Percentiles rank a stretch among this genome's conserved stretches.
phyloP scores from a whole-genome alignment of 2,113 vertebrate species.

The Phyllostomus discolor region DNA sequence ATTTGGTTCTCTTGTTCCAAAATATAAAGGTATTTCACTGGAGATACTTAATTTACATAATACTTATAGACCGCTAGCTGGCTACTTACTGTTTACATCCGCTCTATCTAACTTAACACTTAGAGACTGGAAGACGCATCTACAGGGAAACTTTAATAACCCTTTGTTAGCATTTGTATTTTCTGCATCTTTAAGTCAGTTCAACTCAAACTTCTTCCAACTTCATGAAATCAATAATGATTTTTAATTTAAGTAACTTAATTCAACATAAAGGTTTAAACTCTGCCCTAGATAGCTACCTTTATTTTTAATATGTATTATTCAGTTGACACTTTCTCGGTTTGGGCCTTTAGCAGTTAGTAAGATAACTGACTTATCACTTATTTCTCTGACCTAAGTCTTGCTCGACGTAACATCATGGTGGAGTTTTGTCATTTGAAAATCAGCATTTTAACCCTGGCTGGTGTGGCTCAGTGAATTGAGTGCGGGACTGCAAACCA shows the following conservation, averaged over 20 bases:
- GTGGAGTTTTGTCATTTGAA: slow-evolving; percentile 35
- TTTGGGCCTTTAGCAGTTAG: slow-evolving; percentile 74
- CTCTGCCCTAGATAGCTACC: slow-evolving; percentile 15
- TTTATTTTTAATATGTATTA: slow-evolving; percentile 59
- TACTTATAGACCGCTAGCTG: slow-evolving; percentile 34
- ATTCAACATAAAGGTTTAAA: not conserved
- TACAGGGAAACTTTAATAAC: slow-evolving; percentile 38
- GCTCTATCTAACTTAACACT: slow-evolving; percentile 30
- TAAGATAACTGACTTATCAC: slow-evolving; percentile 58
- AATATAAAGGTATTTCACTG: slow-evolving; percentile 43
- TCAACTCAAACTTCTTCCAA: slow-evolving; percentile 32
- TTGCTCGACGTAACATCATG: not conserved
- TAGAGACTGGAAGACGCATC: slow-evolving; percentile 27
- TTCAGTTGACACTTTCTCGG: slow-evolving; percentile 39
- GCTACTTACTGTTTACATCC: slow-evolving; percentile 28
- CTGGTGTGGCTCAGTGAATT: no score
- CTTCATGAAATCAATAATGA: slow-evolving; percentile 9
- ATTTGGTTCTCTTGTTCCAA: slow-evolving; percentile 37
- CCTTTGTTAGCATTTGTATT: slow-evolving; percentile 50
- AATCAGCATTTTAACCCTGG: no score
- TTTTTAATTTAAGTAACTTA: slow-evolving; percentile 42
- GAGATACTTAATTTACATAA: slow-evolving; percentile 44
- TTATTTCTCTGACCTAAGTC: slow-evolving; percentile 40
- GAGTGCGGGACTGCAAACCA: no score
- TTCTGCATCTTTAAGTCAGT: not conserved